These are phyloP conservation scores for Vannuccia rotundouncinata DNA, from an alignment of 2,888 invertebrate species.

Conservation along the genomic window DNA sequence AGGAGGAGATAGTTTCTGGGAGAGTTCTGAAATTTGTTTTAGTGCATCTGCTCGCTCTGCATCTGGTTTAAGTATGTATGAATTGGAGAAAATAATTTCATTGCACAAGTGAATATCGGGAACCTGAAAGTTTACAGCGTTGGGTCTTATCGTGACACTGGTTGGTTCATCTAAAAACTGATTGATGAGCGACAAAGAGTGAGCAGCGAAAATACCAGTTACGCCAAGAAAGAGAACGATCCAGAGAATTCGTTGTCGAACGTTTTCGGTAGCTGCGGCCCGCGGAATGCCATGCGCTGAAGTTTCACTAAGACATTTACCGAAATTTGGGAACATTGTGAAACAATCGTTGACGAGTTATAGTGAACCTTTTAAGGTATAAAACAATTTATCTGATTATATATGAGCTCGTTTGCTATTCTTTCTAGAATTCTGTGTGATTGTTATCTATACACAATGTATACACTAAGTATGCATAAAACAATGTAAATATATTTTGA, in stretches of 20 bases:
- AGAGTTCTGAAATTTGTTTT: neutral
- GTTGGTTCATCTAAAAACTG: neutral
- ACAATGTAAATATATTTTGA: too few relatives aligned
- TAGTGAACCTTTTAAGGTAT: too few relatives aligned
- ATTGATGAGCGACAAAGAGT: neutral
- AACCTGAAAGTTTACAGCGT: neutral
- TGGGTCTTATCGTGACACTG: neutral
- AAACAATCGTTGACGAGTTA: too few relatives aligned
- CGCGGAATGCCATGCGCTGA: neutral
- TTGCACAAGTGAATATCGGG: constrained; percentile 3
- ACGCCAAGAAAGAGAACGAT: neutral
- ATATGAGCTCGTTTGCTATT: too few relatives aligned
- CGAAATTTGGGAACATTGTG: neutral
- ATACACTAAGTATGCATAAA: too few relatives aligned
- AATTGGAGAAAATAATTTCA: neutral
- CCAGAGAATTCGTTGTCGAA: neutral
- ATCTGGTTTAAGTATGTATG: neutral
- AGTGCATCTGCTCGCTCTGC: neutral
- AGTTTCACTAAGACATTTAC: neutral
- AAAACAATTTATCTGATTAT: too few relatives aligned
- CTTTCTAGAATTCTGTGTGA: too few relatives aligned
- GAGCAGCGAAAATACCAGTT: neutral
- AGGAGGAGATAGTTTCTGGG: neutral
- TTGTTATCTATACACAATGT: too few relatives aligned
- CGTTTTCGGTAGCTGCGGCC: neutral